Conservation (phyloP, 1,140 invertebrate genomes). For the Drosophila ficusphila region DNA sequence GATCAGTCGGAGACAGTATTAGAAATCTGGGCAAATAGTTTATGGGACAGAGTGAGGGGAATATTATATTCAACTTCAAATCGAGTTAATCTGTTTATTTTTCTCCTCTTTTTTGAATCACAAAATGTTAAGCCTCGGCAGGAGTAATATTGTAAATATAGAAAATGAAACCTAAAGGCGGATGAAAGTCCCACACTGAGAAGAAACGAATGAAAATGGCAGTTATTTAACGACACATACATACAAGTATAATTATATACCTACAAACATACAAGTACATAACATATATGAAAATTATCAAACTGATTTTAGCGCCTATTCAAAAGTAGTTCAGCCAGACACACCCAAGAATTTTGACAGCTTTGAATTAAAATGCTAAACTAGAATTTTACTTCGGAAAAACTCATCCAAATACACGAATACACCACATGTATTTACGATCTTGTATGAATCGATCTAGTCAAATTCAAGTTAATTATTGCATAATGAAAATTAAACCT, state of each 20-base stretch:
- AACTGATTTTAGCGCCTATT: slow-evolving; percentile 73
- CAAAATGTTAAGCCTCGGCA: slow-evolving; percentile 43
- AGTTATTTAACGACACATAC: slow-evolving; percentile 64
- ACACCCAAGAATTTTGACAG: slow-evolving; percentile 44
- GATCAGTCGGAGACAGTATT: slow-evolving; percentile 53
- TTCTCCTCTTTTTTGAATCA: slow-evolving; percentile 19
- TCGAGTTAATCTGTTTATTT: slow-evolving; percentile 14
- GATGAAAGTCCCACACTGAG: slow-evolving; percentile 79
- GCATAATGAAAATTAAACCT: slow-evolving; percentile 60
- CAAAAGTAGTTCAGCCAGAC: slow-evolving; percentile 61
- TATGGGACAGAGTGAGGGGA: slow-evolving; percentile 2
- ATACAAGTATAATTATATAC: slow-evolving; percentile 47
- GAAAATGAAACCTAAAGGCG: slow-evolving; percentile 54
- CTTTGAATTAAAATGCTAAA: slow-evolving; percentile 66
- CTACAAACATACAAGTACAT: slow-evolving; percentile 50
- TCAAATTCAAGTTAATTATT: slow-evolving; percentile 83
- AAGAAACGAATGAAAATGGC: slow-evolving; percentile 41
- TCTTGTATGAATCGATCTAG: slow-evolving; percentile 77
- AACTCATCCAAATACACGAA: slow-evolving; percentile 42
- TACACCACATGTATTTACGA: slow-evolving; percentile 75
- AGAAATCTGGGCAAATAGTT: neutral
- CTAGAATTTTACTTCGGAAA: slow-evolving; percentile 71
- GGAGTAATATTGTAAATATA: slow-evolving; percentile 59
- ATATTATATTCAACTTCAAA: slow-evolving; percentile 19
- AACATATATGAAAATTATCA: slow-evolving; percentile 69